phyloP scores from a whole-genome alignment of 1,140 invertebrate species.

The Rhizoglyphus robini region DNA sequence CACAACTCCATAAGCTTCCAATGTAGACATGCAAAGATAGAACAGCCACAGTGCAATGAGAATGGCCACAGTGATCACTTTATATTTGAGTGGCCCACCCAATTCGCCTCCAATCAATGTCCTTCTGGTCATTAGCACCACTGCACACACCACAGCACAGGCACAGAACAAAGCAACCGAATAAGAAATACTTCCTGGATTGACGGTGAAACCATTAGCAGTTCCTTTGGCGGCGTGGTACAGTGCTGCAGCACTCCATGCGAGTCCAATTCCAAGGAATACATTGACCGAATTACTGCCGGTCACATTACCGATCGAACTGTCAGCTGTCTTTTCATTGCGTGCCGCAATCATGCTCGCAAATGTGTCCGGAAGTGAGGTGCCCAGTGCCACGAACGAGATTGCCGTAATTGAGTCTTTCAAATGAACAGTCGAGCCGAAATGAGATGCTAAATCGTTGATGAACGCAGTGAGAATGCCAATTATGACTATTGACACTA shows the following conservation, averaged over 20 bases:
- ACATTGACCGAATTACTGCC: constrained; percentile 98
- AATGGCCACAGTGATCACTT: constrained; percentile 60
- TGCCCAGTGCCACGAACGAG: constrained; percentile 86
- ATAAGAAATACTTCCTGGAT: constrained; percentile 41
- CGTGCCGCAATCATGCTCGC: constrained; percentile 95
- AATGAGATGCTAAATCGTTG: constrained; percentile 86
- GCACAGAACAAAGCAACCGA: constrained; percentile 45
- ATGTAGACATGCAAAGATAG: constrained; percentile 75
- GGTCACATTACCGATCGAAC: constrained; percentile 94
- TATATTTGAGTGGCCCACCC: constrained; percentile 62
- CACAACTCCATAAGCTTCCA: constrained; percentile 85
- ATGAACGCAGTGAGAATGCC: constrained; percentile 87
- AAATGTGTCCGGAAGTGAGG: constrained; percentile 95
- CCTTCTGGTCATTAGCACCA: constrained; percentile 61
- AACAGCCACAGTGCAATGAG: constrained; percentile 77
- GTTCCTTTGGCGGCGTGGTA: constrained; percentile 25
- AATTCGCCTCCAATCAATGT: constrained; percentile 74
- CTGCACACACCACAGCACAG: constrained; percentile 37
- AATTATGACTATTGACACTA: constrained; percentile 77
- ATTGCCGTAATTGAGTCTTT: constrained; percentile 91
- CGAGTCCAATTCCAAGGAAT: constrained; percentile 45
- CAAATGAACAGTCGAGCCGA: constrained; percentile 90
- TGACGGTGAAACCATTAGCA: constrained; percentile 35
- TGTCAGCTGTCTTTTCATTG: constrained; percentile 93
- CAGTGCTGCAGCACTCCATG: constrained; percentile 40